Base-by-base conservation (phyloP, 2,888 invertebrate genomes). In the Drosophila parthenogenetica region DNA sequence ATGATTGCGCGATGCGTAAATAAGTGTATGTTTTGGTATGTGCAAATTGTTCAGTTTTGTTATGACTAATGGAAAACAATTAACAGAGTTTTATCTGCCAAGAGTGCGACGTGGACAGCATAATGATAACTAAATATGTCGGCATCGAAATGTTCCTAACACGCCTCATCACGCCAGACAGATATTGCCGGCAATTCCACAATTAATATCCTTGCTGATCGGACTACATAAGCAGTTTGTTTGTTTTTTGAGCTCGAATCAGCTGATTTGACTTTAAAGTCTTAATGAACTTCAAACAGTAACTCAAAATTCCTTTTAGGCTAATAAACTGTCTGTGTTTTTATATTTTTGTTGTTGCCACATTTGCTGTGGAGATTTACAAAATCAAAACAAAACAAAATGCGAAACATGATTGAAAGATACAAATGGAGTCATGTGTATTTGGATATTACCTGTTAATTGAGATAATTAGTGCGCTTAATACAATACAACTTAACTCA, bases 11-110 rank as follows among this genome's bases (percentile, higher is more conserved):
- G 51, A 57, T 72, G 42, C 69, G 59, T 76, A 63, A 63, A 79
- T 60, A 66, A 48, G 42, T 60, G 60, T 58, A 74, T 60, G 50
- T 61, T 55, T 51, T 55, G 53, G 69, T 66, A 35, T 35, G 35
- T 35, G 35, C 35, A 35, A 35, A 35, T 35, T 35, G 35, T 35
- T 35, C 37, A 29, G 19, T 58, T 58, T 58, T 65, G 19, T 59
- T 73, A 73, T 83, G 83, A 83, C 80, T 83, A 87, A 82, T 80
- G 66, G 66, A 64, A 84, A 73, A 77, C 77, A 87, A 83, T 83
- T 87, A 87, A 75, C 77, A 71, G 73, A 62, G 62, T 87, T 82
- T 79, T 65, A 73, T 71, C 73, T 63, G 76, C 57, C 67, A 25
- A 51, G 50, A 69, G 49, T 19, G 17, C 64, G 69, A 83, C 83